Evolutionary conservation across 2,888 invertebrate species (phyloP), one percentile per base, ranked within the genome.

Genomic region (Idaea straminata): DNA sequence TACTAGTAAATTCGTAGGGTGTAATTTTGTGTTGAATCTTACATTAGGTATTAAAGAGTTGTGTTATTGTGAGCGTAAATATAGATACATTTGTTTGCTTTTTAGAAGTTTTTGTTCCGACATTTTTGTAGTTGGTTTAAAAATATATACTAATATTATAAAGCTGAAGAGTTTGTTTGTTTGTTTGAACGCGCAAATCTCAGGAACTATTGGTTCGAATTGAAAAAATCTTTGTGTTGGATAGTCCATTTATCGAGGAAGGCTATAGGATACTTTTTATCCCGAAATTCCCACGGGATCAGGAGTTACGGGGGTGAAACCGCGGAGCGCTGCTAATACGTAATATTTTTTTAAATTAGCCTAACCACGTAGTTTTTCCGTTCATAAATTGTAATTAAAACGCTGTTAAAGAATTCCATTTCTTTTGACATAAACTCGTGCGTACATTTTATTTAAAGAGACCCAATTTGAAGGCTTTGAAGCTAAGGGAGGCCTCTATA

Each of bases 391-490:
- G 57, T 64, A 73, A 67, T 73, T 73, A 70, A 69, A 72, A 69
- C 69, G 68, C 62, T 66, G 63, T 68, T 64, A 65, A 69, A 64
- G 65, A 67, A 69, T 66, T 66, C 61, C 25, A 69, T 63, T 74
- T 75, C 76, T 77, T 80, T 80, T 76, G 75, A 76, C 74, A 77
- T 72, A 77, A 77, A 77, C 74, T 69, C 69, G 72, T 75, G 74
- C 78, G 76, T 76, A 74, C 74, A 77, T 86, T 87, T 87, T 84
- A 88, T 85, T 86, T 85, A 84, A 86, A 88, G 86, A 86, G 84
- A 89, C 85, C 89, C 90, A 92, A 92, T 92, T 92, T 89, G 85
- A 85, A 88, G 87, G 85, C 88, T 91, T 87, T 84, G 85, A 85
- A 81, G 84, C 79, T 77, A 77, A 83, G 81, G 83, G 83, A 78